These are phyloP conservation scores for Actinia equina DNA, from an alignment of 64 coral and sea anemone genomes.

Conservation along the genomic window DNA sequence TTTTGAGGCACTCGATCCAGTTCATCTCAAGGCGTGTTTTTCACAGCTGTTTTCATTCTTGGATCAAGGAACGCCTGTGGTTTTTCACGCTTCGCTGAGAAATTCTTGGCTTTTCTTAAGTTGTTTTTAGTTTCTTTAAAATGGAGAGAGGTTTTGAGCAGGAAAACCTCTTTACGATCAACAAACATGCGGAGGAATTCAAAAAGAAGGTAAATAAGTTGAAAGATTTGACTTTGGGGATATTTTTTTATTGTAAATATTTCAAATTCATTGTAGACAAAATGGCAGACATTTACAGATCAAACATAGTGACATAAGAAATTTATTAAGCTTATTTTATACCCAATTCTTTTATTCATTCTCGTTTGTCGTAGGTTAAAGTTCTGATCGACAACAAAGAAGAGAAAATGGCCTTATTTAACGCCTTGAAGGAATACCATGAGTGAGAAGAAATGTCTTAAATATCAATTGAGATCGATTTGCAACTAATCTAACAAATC, in stretches of 20 bases:
- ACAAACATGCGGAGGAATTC: conserved; percentile 83
- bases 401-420: conserved; percentile 69
- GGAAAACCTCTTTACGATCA: conserved; percentile 70
- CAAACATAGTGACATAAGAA: too few relatives aligned
- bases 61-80: conserved; percentile 13
- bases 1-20: not conserved
- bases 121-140: not conserved
- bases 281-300: not conserved
- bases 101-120: not conserved
- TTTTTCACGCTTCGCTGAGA: conserved; percentile 13
- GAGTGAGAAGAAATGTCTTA: conserved; percentile 34
- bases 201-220: conserved; percentile 78
- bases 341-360: not conserved
- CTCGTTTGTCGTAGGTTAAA: conserved; percentile 38
- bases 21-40: not conserved
- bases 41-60: conserved; percentile 15
- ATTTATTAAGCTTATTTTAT: not conserved
- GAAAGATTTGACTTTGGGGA: not conserved
- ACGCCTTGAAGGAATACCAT: conserved; percentile 74
- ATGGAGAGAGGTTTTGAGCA: conserved; percentile 84
- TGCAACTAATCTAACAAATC: too few relatives aligned
- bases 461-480: not conserved
- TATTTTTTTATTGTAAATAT: not conserved
- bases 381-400: conserved; percentile 80
- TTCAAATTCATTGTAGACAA: not conserved